Base-by-base conservation (phyloP, 2,113 vertebrate genomes). In the Neopipo cinnamomea region DNA sequence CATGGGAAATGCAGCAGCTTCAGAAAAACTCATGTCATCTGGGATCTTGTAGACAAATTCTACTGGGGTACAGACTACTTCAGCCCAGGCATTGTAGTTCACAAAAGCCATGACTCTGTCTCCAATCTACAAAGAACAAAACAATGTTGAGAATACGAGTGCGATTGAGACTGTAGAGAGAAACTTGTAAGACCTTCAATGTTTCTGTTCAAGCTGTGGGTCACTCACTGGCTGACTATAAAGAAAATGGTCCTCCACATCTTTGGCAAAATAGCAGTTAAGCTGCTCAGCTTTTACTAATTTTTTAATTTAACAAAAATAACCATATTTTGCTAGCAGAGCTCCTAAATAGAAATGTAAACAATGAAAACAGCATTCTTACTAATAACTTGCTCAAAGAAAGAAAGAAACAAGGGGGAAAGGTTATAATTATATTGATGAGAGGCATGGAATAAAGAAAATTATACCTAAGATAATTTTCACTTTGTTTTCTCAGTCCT, bases 31-130 rank as follows among this genome's bases (percentile, higher is more conserved):
- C 99, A 99, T 99, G 91, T 99, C 98, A 47, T 99, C 99, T 3
- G 99, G 99, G 96, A 99, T 98, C 98, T 98, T 99, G 98, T 99
- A 99, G 96, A 99, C 99, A 95, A 99, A 99, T 76, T 99, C 99
- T 53, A 97, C 97, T 0, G 99, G 98, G 6, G 99, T 98, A 92
- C 99, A 99, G 22, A 99, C 99, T 21, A 99, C 99, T 94, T 99
- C 99, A n/a, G 99, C 99, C 99, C 99, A 99, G 70, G 99, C 99
- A 5, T 97, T 99, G 97, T 99, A 99, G 95, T 99, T 99, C 33
- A 99, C 98, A 96, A 99, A 99, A 47, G 99, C 99, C 98, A 99
- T 99, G 37, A 99, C 99, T 96, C 98, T 98, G 97, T 99, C 99
- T 20, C 99, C 99, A 53, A 99, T 99, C 99, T 99, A 96, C 65